phyloP scores from a whole-genome alignment of 64 coral and sea anemone genomes.

The Porites lutea region DNA sequence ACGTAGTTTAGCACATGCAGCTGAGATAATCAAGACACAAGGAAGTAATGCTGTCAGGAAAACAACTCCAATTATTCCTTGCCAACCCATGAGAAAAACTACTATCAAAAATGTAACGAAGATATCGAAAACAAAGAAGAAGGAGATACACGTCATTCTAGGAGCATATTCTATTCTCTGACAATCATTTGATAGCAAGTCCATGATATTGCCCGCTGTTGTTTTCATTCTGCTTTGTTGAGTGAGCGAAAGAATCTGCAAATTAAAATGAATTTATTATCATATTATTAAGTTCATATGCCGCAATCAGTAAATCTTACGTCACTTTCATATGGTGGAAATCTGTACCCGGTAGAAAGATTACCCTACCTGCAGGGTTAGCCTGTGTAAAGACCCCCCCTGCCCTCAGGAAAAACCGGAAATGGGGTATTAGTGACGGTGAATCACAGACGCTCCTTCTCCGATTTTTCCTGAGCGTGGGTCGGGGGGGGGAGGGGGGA shows the following conservation, averaged over 20 bases:
- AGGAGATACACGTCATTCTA: background rate
- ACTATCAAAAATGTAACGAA: background rate
- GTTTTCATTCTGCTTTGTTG: background rate
- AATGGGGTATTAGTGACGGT: too few relatives aligned
- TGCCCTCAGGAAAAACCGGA: too few relatives aligned
- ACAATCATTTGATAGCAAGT: constrained; percentile 47
- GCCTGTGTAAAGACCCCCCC: too few relatives aligned
- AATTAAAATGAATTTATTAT: background rate
- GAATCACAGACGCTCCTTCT: too few relatives aligned
- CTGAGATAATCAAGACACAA: background rate
- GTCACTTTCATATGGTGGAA: too few relatives aligned
- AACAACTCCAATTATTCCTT: constrained; percentile 16
- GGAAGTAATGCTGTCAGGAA: background rate
- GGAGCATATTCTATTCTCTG: constrained; percentile 30
- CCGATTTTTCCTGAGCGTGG: too few relatives aligned
- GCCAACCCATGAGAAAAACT: constrained; percentile 42
- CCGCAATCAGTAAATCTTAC: too few relatives aligned
- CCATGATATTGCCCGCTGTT: constrained; percentile 36
- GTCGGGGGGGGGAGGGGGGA: too few relatives aligned
- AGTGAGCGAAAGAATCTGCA: background rate
- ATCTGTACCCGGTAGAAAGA: too few relatives aligned
- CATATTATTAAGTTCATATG: too few relatives aligned
- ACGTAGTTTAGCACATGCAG: constrained; percentile 13
- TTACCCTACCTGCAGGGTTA: too few relatives aligned
- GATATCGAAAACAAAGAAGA: constrained; percentile 4